Percentiles rank a stretch among this genome's conserved stretches.
Conservation (phyloP, 2,797 vertebrate genomes). For the Tympanoctomys barrerae region DNA sequence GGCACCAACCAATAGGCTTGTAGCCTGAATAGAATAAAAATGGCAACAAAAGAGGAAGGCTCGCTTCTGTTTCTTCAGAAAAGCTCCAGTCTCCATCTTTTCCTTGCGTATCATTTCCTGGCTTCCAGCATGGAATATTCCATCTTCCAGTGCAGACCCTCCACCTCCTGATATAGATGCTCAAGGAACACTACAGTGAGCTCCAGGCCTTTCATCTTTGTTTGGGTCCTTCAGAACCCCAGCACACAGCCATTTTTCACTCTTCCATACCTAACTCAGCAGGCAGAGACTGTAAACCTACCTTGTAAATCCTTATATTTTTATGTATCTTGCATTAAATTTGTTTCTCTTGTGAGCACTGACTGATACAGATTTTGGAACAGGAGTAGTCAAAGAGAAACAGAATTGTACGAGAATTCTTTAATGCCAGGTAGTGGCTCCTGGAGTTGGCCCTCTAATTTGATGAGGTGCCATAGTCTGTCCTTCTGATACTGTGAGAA, state of each 20-base stretch:
- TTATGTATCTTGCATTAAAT: background rate
- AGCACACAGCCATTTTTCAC: background rate
- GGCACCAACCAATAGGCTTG: background rate
- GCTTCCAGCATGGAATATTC: background rate
- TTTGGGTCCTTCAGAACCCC: background rate
- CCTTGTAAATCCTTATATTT: background rate
- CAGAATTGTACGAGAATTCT: background rate
- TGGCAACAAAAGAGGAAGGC: background rate
- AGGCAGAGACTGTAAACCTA: background rate
- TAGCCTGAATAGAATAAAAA: background rate
- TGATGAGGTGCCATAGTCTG: background rate
- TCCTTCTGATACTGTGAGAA: background rate
- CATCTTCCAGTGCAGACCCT: background rate
- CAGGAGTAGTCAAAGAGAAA: background rate
- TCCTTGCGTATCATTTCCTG: background rate
- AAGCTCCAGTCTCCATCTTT: background rate
- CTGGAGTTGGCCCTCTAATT: background rate
- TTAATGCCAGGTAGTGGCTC: background rate
- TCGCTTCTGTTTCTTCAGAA: background rate
- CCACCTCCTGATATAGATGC: background rate
- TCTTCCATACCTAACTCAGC: background rate
- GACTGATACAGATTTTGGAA: background rate
- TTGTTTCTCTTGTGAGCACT: background rate
- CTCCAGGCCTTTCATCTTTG: background rate
- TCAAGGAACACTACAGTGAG: background rate